Base-by-base conservation (phyloP, 1,140 invertebrate species). In the Lethrus apterus region DNA sequence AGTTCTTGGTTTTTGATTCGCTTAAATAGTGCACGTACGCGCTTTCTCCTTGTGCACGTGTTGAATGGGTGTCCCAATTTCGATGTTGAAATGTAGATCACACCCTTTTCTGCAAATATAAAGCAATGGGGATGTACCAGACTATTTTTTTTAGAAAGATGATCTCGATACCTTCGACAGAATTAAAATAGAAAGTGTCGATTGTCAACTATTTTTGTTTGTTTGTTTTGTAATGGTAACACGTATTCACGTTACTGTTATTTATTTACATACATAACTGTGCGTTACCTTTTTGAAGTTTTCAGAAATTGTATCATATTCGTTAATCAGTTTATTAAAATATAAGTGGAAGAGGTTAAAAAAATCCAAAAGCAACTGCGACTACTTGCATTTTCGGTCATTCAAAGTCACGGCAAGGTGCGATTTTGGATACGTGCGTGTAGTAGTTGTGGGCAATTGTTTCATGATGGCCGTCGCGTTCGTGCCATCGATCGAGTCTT, bases 401-500 rank as follows among this genome's bases (percentile, higher is more conserved):
- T 29, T 29, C n/a, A 29, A n/a, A 7, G 7, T n/a, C 7, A 8
- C 7, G 24, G 7, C 7, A 8, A 29, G 24, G n/a, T 8, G 24
- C n/a, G 7, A 8, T 29, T 32, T n/a, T 9, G 32, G 5, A n/a
- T n/a, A n/a, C n/a, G 33, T 10, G 15, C 23, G 30, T 21, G 13
- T 34, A 33, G 17, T 34, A 8, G 42, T 19, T 29, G 30, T 14
- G 23, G n/a, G 17, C 43, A 31, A 23, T 31, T 33, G 33, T 36
- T 23, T 43, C 36, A 41, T 48, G 30, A 41, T 40, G 40, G 46
- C 32, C 24, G 26, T 42, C 23, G 14, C 32, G 20, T 32, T 33
- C 35, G 31, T 41, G 40, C 29, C 38, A 48, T 48, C 40, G 46
- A 48, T 48, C 46, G 46, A 11, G 29, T 41, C 18, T 18, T 20